Base-by-base conservation (phyloP, 2,888 invertebrate species). In the Diarsia brunnea region DNA sequence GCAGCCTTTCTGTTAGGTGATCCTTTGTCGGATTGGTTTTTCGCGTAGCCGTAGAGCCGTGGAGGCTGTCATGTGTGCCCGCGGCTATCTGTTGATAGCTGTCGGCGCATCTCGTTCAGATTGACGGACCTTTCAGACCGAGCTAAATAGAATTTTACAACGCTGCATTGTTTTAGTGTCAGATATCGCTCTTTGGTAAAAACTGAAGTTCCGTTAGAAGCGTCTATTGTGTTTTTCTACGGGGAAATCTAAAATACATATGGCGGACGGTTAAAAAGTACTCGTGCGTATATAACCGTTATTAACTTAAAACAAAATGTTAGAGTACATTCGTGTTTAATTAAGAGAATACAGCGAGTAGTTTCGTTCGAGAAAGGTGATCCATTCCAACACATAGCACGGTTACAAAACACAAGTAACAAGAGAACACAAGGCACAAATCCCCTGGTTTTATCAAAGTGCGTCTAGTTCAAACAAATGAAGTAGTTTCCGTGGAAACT, bases 71-170 rank as follows among this genome's bases (percentile, higher is more conserved):
- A 90, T 89, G 87, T 89, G 88, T 89, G 90, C 92, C 88, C 79
- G 86, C 79, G 89, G 92, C 91, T 91, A 93, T 93, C 92, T 90
- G 91, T 93, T 92, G 92, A 91, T 91, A 90, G 90, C 92, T 91
- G 91, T 93, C 92, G 85, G 86, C 86, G 87, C 87, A 89, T 90
- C 88, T 89, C 89, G 85, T 78, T 83, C 79, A 89, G 91, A 92
- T 92, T 91, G 93, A 93, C 93, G 87, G 90, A 82, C 83, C 89
- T 90, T 91, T 89, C 87, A 89, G 85, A 85, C 85, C 81, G 79
- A 80, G 84, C 88, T 90, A 89, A 90, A 92, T 90, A 90, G 87
- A 92, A 90, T 92, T 93, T 92, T 90, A 91, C 88, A 89, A 85
- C 82, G 81, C 79, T 85, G 78, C 86, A 81, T 89, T 88, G 82